Conservation (phyloP, 2,113 vertebrate genomes). For the Laterallus jamaicensis region DNA sequence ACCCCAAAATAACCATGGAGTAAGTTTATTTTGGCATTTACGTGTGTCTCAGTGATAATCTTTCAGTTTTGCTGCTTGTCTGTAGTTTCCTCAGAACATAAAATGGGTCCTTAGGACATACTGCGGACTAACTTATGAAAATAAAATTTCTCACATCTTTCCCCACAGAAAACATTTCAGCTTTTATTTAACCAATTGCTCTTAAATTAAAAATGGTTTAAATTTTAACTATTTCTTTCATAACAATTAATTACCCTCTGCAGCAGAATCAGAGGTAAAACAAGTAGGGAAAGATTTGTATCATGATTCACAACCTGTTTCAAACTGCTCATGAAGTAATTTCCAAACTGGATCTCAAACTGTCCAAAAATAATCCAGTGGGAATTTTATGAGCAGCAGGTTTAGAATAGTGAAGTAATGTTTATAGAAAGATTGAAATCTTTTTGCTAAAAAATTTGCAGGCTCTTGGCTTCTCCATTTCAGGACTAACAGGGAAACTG, state of each 20-base stretch:
- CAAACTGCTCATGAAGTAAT: not conserved
- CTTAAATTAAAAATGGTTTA: not conserved
- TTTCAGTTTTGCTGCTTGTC: not conserved
- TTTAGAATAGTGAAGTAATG: not conserved
- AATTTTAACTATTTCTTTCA: not conserved
- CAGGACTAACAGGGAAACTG: slow-evolving; percentile 1
- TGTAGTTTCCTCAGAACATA: not conserved
- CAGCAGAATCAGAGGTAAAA: not conserved
- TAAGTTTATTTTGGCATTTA: not conserved
- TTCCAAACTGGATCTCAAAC: not conserved
- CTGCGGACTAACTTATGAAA: not conserved
- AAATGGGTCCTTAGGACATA: not conserved
- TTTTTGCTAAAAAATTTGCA: not conserved
- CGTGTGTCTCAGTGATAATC: not conserved
- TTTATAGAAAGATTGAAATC: not conserved
- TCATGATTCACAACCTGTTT: slow-evolving; percentile 4
- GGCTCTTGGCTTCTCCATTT: not conserved
- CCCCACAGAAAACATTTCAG: not conserved
- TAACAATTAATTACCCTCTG: not conserved
- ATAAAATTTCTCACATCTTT: not conserved
- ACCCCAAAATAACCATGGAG: no score
- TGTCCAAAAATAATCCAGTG: not conserved
- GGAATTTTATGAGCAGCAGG: not conserved
- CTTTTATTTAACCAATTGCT: not conserved
- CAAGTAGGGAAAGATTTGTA: not conserved